Evolutionary conservation across 2,797 vertebrate species (phyloP).

Genomic region (Tragelaphus oryx): DNA sequence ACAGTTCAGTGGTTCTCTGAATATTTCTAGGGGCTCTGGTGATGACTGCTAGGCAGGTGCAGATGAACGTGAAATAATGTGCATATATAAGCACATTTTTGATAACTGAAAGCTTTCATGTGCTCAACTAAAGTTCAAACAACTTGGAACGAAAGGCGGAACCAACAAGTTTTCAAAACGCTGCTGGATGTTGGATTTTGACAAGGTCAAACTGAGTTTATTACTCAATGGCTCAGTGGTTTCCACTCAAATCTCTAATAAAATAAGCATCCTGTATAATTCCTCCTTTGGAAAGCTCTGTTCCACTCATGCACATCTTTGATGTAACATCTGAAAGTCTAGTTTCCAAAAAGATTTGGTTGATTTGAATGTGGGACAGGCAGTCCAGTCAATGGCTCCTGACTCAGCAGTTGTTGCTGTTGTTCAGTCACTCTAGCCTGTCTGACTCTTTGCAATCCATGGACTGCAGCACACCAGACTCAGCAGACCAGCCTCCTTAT

Average conservation of each 20-base stretch:
- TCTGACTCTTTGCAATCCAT: not conserved
- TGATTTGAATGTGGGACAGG: not conserved
- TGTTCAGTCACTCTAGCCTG: not conserved
- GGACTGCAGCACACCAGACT: not conserved
- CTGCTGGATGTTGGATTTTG: slow-evolving; percentile 57
- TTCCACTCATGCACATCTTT: not conserved
- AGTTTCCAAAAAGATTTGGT: not conserved
- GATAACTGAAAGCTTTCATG: slow-evolving; percentile 13
- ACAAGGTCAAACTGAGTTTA: slow-evolving; percentile 63
- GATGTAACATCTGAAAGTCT: not conserved
- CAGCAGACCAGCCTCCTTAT: not conserved
- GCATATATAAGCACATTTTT: slow-evolving; percentile 61
- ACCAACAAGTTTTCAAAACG: slow-evolving; percentile 60
- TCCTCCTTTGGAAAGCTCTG: not conserved
- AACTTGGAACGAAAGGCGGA: slow-evolving; percentile 64
- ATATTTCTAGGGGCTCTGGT: slow-evolving; percentile 42
- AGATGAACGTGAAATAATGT: slow-evolving; percentile 61
- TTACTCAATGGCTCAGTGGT: slow-evolving; percentile 6
- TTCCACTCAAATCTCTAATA: slow-evolving; percentile 37
- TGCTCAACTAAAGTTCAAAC: slow-evolving; percentile 65
- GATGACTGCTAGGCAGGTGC: not conserved
- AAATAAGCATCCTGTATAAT: slow-evolving; percentile 38
- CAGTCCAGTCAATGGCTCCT: not conserved
- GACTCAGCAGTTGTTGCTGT: not conserved
- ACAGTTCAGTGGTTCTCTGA: slow-evolving; percentile 54